Conservation (phyloP, 2,113 vertebrate genomes). For the Choloepus hoffmanni region DNA sequence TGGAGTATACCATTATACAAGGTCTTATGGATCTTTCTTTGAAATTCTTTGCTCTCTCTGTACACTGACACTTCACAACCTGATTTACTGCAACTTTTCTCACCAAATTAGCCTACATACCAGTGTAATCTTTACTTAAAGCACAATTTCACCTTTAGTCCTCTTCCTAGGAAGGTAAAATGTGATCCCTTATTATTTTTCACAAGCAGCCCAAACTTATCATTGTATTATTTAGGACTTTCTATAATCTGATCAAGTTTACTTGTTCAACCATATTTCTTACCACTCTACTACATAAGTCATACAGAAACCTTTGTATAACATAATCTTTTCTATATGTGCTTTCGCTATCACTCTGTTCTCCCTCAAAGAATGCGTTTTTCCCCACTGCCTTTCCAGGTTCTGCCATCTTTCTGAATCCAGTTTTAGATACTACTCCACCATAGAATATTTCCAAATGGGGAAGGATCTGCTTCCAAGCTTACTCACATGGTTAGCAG, state of each 20-base stretch:
- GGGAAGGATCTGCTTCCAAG: background rate
- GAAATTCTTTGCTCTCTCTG: background rate
- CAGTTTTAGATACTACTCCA: background rate
- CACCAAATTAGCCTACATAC: background rate
- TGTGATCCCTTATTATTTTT: background rate
- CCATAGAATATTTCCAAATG: background rate
- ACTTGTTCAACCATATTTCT: background rate
- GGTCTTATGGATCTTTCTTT: background rate
- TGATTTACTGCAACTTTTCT: background rate
- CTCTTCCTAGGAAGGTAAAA: background rate
- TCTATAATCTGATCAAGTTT: background rate
- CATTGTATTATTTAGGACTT: background rate
- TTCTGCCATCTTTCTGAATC: slow-evolving; percentile 35
- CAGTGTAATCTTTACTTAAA: background rate
- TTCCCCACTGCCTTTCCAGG: background rate
- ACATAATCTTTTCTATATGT: background rate
- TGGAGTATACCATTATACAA: slow-evolving; percentile 5
- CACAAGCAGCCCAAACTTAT: background rate
- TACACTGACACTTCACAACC: slow-evolving; percentile 28
- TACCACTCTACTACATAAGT: slow-evolving; percentile 2
- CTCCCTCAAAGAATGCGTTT: background rate
- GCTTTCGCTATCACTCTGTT: background rate
- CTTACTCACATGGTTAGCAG: background rate
- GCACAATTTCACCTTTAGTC: slow-evolving; percentile 26
- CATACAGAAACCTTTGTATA: background rate